These are phyloP conservation scores for Athalia rosae DNA, from an alignment of 2,888 invertebrate species.

Conservation along the genomic window DNA sequence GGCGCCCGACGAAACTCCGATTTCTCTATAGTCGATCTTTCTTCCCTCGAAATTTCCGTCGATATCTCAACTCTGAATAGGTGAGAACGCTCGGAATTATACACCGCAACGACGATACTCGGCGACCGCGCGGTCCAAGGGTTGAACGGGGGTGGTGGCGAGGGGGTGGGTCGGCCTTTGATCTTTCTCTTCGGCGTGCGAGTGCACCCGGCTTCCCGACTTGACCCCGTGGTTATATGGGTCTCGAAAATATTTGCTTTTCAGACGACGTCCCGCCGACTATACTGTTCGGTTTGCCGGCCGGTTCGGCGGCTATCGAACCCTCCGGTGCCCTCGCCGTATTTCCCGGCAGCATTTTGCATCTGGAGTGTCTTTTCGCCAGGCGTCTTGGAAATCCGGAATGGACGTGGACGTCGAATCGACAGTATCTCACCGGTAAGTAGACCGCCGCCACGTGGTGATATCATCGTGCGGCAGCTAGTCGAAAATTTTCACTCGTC, in stretches of 20 bases:
- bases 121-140: neutral
- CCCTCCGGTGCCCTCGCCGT: constrained; percentile 87
- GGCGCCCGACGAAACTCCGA: too few species aligned
- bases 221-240: constrained; percentile 1
- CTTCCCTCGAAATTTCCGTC: too few species aligned
- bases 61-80: too few species aligned
- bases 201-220: neutral
- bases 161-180: constrained; percentile 6
- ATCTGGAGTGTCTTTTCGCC: constrained; percentile 88
- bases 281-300: constrained; percentile 84
- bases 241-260: constrained; percentile 53
- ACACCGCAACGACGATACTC: neutral
- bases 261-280: constrained; percentile 89
- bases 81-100: neutral
- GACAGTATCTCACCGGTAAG: constrained; percentile 86
- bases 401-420: constrained; percentile 92
- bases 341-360: constrained; percentile 86
- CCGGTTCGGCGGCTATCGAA: constrained; percentile 88
- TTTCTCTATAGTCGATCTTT: too few species aligned
- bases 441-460: too few species aligned
- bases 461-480: too few species aligned
- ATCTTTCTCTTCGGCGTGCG: neutral
- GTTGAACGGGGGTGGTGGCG: neutral
- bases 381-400: constrained; percentile 86
- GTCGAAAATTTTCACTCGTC: too few species aligned